Conservation (phyloP, 2,888 invertebrate species). For the Amiota communis region DNA sequence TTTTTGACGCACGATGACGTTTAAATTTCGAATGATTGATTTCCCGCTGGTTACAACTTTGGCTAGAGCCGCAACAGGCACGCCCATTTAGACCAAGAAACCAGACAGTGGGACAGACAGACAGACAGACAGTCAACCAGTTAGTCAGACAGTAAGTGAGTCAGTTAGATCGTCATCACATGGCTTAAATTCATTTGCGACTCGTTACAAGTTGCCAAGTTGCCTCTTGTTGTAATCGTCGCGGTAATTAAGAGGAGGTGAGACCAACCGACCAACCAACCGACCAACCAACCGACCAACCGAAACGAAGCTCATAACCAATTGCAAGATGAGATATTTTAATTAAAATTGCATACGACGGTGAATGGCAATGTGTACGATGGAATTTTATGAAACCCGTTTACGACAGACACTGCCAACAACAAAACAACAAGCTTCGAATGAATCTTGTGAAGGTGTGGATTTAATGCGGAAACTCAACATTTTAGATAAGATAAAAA, state of each 20-base stretch:
- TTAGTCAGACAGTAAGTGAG: not conserved
- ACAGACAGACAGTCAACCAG: not conserved
- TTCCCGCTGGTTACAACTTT: constrained; percentile 64
- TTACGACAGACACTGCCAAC: not conserved
- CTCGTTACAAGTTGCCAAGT: not conserved
- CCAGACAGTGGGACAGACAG: not conserved
- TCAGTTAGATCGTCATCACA: not conserved
- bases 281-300: not conserved
- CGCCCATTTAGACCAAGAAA: not conserved
- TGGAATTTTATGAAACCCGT: not conserved
- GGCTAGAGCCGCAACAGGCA: constrained; percentile 54
- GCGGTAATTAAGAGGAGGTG: not conserved
- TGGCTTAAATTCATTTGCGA: constrained; percentile 1
- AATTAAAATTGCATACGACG: constrained; percentile 27
- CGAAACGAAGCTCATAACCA: constrained; percentile 5
- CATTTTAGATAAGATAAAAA: constrained; percentile 11
- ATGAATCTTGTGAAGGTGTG: constrained; percentile 13
- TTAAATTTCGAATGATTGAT: constrained; percentile 66
- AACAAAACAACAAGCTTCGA: not conserved
- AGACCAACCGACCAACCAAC: not conserved
- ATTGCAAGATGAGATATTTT: constrained; percentile 26
- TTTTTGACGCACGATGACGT: constrained; percentile 67
- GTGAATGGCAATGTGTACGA: too few relatives aligned
- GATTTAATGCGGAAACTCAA: constrained; percentile 6
- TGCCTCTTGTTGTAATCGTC: not conserved